phyloP scores from a whole-genome alignment of 2,797 vertebrate species.

The Melanotaenia maccullochi region DNA sequence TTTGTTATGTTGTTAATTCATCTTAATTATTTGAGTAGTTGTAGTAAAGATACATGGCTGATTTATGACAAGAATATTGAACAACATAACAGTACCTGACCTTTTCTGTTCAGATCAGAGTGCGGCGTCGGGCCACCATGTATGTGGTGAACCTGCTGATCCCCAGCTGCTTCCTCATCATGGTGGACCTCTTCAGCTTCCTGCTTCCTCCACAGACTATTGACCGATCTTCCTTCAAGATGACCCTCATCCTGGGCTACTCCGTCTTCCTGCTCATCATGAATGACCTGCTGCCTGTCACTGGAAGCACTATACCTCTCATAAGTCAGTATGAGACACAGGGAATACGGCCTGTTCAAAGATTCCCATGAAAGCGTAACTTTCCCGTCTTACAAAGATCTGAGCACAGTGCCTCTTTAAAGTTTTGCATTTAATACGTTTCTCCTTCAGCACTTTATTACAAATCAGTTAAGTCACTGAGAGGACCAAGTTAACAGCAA shows the following conservation, averaged over 20 bases:
- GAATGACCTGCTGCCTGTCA: constrained; percentile 80
- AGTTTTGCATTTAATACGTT: neutral
- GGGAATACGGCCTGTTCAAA: neutral
- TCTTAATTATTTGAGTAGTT: neutral
- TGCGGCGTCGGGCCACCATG: constrained; percentile 72
- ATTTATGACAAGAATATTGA: neutral
- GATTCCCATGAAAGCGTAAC: neutral
- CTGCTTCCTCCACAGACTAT: constrained; percentile 78
- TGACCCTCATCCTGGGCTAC: constrained; percentile 85
- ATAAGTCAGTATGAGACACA: constrained; percentile 69
- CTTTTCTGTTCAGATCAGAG: constrained; percentile 62
- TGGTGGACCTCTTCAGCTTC: constrained; percentile 86
- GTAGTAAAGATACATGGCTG: neutral
- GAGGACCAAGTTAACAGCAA: neutral
- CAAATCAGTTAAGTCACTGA: neutral
- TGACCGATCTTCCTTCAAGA: constrained; percentile 83
- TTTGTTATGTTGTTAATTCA: neutral
- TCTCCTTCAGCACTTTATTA: neutral
- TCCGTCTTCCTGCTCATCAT: constrained; percentile 84
- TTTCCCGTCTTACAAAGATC: neutral
- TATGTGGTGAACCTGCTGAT: constrained; percentile 83
- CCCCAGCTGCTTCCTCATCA: constrained; percentile 84
- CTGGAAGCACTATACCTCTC: constrained; percentile 77
- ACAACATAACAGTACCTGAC: neutral
- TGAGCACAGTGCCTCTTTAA: neutral